A percentile compares a stretch with the other conserved stretches of the same genome.
Evolutionary conservation across 2,797 vertebrate species (phyloP).

Genomic region (Microctenopoma steveboyesi): DNA sequence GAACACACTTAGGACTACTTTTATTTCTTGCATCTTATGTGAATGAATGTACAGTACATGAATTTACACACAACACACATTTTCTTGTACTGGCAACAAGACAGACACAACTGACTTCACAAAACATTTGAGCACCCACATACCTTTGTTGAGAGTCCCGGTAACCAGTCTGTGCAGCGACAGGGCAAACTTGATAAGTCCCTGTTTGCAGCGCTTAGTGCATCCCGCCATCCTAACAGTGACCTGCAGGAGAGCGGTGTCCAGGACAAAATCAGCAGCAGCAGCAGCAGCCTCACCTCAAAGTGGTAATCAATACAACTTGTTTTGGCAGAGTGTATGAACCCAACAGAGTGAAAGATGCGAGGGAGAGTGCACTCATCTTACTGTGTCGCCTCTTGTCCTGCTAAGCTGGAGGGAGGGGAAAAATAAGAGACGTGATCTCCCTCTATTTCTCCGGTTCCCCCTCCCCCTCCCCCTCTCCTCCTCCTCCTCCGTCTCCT

Average conservation of each 20-base stretch:
- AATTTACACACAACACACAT: not conserved
- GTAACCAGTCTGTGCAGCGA: constrained; percentile 90
- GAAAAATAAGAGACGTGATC: constrained; percentile 55
- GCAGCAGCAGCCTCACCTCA: constrained; percentile 10
- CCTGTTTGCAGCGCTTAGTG: constrained; percentile 90
- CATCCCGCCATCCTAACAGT: constrained; percentile 87
- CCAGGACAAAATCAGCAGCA: constrained; percentile 35
- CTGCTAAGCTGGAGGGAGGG: constrained; percentile 50
- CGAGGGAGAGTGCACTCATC: constrained; percentile 10
- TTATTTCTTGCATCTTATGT: constrained; percentile 1
- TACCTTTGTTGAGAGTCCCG: constrained; percentile 94
- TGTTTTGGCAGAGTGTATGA: constrained; percentile 34
- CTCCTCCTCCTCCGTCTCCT: constrained; percentile 34
- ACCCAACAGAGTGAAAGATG: constrained; percentile 29
- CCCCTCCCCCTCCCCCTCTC: constrained; percentile 42
- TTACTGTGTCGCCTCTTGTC: constrained; percentile 38
- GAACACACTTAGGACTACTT: not conserved
- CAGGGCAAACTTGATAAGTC: constrained; percentile 89
- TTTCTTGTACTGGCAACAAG: not conserved
- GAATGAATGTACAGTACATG: not conserved
- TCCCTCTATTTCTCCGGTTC: constrained; percentile 40
- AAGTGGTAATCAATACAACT: constrained; percentile 33
- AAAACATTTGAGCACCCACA: constrained; percentile 23
- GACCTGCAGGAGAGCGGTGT: constrained; percentile 41
- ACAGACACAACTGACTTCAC: not conserved